Conservation (phyloP, 2,888 invertebrate species). For the Himalopsyche japonica region DNA sequence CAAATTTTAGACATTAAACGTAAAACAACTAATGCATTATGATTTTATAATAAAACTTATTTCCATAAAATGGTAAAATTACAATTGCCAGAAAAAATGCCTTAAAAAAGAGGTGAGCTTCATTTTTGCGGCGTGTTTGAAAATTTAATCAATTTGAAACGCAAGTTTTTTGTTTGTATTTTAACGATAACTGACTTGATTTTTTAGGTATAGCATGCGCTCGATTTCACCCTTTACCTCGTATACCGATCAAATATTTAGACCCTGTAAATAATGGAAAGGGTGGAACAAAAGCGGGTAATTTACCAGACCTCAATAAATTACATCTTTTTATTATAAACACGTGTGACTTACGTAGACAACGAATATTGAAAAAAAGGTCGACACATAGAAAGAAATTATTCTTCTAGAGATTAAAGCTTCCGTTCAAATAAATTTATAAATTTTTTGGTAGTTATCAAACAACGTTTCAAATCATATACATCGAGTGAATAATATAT, state of each 20-base stretch:
- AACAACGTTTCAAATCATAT: too few species aligned
- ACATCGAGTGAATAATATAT: too few species aligned
- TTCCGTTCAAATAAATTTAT: too few species aligned
- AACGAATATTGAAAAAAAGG: neutral
- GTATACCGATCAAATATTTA: constrained; percentile 13
- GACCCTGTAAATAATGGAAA: constrained; percentile 2
- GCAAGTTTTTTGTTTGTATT: constrained; percentile 14
- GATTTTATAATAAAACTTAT: too few species aligned
- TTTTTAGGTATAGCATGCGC: constrained; percentile 20
- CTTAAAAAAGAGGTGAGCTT: too few species aligned
- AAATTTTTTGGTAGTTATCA: too few species aligned
- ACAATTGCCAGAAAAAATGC: too few species aligned
- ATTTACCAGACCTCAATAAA: constrained; percentile 31
- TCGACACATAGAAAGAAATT: too few species aligned
- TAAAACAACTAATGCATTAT: too few species aligned
- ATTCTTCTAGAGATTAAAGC: too few species aligned
- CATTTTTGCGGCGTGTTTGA: neutral
- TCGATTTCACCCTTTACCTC: constrained; percentile 1
- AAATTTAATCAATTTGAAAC: constrained; percentile 18
- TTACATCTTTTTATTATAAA: constrained; percentile 30
- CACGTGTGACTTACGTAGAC: constrained; percentile 20
- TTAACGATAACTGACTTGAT: constrained; percentile 7
- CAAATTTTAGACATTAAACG: too few species aligned
- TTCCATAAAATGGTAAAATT: too few species aligned
- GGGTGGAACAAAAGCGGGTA: constrained; percentile 27